Evolutionary conservation across 2,113 vertebrate genomes (phyloP).

Genomic region (Corythornis vintsioides): DNA sequence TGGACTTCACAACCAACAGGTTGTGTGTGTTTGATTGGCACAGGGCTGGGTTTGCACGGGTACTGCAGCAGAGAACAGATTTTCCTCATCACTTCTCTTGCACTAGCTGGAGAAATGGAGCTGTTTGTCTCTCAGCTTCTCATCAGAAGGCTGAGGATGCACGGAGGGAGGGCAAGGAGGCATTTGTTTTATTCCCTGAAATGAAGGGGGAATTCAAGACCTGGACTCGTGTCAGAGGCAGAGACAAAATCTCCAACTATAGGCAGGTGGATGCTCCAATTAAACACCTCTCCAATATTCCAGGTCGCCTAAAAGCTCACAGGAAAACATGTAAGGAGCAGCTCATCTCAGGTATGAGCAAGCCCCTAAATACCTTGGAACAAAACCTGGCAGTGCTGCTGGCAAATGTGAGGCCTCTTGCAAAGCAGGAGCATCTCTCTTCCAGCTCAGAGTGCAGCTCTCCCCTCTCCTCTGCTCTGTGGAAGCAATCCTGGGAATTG

Average conservation of each 20-base stretch:
- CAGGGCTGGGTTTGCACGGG: not conserved
- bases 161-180: not conserved
- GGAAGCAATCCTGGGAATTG: not conserved
- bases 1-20: not conserved
- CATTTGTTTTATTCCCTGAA: not conserved
- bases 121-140: not conserved
- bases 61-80: not conserved
- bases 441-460: not conserved
- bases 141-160: not conserved
- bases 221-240: not conserved
- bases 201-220: not conserved
- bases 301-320: constrained; percentile 7
- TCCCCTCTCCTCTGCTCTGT: not conserved
- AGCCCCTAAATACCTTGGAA: not conserved
- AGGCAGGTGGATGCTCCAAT: constrained; percentile 13
- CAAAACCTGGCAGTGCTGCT: not conserved
- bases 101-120: not conserved
- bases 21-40: not conserved
- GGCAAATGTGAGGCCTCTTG: not conserved
- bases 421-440: not conserved
- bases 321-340: not conserved
- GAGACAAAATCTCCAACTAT: not conserved
- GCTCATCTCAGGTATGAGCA: not conserved
- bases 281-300: not conserved
- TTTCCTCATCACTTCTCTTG: not conserved